Conservation (phyloP, 2,888 invertebrate species). For the Pheosia tremula region DNA sequence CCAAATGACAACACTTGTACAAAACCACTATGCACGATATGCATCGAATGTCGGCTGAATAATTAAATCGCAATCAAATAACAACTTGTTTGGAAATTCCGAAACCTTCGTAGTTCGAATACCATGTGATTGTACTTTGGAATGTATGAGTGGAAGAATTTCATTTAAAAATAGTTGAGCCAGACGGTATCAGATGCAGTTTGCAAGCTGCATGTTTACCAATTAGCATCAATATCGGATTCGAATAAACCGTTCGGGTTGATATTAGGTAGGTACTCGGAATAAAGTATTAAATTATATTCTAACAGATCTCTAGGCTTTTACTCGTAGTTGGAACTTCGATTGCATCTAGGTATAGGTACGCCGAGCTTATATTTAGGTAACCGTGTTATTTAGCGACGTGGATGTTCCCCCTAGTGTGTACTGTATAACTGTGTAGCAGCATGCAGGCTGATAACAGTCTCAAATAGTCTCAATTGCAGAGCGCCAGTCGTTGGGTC, state of each 20-base stretch:
- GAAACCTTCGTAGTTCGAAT: conserved; percentile 57
- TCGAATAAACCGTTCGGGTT: no score
- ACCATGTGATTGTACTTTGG: conserved; percentile 64
- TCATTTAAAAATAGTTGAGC: conserved; percentile 73
- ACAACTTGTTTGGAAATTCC: conserved; percentile 61
- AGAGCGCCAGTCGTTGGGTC: conserved; percentile 73
- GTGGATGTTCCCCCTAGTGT: conserved; percentile 53
- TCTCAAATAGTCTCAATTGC: conserved; percentile 82
- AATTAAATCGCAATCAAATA: conserved; percentile 73
- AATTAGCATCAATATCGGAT: conserved; percentile 62
- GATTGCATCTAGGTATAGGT: conserved; percentile 39
- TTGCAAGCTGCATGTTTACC: conserved; percentile 70
- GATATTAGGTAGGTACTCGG: no score
- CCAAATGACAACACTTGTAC: conserved; percentile 21
- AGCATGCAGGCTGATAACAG: conserved; percentile 72
- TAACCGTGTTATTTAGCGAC: conserved; percentile 63
- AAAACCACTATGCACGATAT: conserved; percentile 44
- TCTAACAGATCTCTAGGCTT: conserved; percentile 32
- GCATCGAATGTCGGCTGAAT: conserved; percentile 66
- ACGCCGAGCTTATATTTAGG: conserved; percentile 54
- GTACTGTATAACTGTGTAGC: conserved; percentile 46
- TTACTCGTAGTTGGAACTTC: conserved; percentile 52
- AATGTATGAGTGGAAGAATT: conserved; percentile 75
- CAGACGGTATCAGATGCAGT: conserved; percentile 55
- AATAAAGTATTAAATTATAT: neutral